Conservation (phyloP, 2,888 invertebrate genomes). For the Acrobasis consociella region DNA sequence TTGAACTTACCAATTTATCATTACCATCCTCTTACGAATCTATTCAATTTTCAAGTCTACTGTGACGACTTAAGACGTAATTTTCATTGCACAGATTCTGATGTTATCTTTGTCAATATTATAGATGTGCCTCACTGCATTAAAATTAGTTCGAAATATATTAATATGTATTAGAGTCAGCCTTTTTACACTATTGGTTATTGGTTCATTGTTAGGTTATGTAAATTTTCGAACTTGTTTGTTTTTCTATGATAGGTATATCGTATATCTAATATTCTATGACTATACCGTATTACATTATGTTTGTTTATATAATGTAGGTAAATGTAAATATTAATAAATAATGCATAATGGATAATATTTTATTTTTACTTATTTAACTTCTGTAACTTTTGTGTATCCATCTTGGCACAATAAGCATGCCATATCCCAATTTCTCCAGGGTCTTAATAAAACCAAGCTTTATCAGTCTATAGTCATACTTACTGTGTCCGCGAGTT, state of each 20-base stretch:
- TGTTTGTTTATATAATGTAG: slow-evolving; percentile 12
- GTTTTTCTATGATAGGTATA: slow-evolving; percentile 46
- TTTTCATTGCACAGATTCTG: neutral
- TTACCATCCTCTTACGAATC: slow-evolving; percentile 27
- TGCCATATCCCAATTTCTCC: too few species aligned
- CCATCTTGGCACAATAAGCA: too few species aligned
- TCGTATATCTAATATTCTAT: slow-evolving; percentile 33
- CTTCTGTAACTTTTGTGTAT: too few species aligned
- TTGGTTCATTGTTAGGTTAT: slow-evolving; percentile 72
- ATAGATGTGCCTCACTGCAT: slow-evolving; percentile 58
- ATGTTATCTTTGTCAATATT: slow-evolving; percentile 40
- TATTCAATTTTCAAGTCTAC: slow-evolving; percentile 32
- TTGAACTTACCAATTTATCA: slow-evolving; percentile 32
- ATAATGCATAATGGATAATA: too few species aligned
- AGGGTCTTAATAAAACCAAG: too few species aligned
- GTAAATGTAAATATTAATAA: neutral
- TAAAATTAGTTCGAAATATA: slow-evolving; percentile 70
- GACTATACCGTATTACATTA: neutral
- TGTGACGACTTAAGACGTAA: slow-evolving; percentile 27
- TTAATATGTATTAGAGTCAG: slow-evolving; percentile 77
- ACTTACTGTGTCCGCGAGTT: too few species aligned
- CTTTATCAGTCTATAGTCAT: too few species aligned
- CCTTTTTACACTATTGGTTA: slow-evolving; percentile 73
- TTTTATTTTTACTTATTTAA: too few species aligned
- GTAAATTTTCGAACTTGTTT: slow-evolving; percentile 60